These are phyloP conservation scores for Laticauda colubrina DNA, from an alignment of 2,113 vertebrate genomes.

Conservation along the genomic window DNA sequence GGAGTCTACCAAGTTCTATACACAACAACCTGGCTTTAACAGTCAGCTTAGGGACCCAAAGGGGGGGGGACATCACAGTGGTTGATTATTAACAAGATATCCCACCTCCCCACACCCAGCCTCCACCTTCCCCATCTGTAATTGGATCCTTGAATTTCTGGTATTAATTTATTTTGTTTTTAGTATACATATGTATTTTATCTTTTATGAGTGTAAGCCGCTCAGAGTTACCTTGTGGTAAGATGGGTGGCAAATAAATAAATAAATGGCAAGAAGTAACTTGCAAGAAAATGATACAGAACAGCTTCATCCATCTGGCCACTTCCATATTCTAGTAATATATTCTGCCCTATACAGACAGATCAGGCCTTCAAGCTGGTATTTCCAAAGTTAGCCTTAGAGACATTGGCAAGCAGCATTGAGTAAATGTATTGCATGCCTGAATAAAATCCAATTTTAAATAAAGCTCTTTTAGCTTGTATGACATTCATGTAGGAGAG, in stretches of 20 bases:
- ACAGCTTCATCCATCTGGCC: neutral
- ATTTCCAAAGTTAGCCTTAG: neutral
- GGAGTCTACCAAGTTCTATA: too few species aligned
- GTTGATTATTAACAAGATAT: too few species aligned
- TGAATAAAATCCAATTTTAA: constrained; percentile 25
- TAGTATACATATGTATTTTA: neutral
- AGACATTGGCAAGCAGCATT: constrained; percentile 25
- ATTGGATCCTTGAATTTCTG: neutral
- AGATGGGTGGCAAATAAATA: too few species aligned
- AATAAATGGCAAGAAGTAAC: neutral
- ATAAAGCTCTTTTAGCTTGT: neutral
- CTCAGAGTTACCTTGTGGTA: neutral
- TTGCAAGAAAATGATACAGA: neutral
- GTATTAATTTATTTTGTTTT: neutral
- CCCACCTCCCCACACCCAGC: too few species aligned
- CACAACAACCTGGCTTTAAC: too few species aligned
- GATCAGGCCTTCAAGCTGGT: neutral
- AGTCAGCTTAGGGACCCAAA: too few species aligned
- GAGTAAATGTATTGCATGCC: constrained; percentile 10
- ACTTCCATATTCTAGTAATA: neutral
- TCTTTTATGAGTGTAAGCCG: neutral
- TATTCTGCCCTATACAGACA: neutral
- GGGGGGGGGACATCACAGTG: too few species aligned
- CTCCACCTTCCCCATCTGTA: too few species aligned
- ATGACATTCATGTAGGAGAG: neutral